Base-by-base conservation (phyloP, 2,888 invertebrate genomes). In the Drosophila mettleri region DNA sequence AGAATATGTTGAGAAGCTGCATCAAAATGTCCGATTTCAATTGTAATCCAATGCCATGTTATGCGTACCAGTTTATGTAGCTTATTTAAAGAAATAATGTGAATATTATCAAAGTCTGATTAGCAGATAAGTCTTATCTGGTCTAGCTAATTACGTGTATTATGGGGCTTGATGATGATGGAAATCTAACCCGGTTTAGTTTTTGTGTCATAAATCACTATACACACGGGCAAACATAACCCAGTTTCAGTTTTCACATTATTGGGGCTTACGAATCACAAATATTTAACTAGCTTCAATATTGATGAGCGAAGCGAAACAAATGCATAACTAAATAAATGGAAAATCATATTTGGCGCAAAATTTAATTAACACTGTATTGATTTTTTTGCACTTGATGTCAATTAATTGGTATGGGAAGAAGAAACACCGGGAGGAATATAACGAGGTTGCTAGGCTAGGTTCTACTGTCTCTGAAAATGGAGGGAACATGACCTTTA, bases 281-380 rank as follows among this genome's bases (percentile, higher is more conserved):
- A 58, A 73, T 41, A 73, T 61, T 67, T 12, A 54, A 49, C 29
- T 7, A 31, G 36, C 27, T 41, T 54, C n/a, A 51, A 53, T 54
- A 31, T 65, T 58, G 20, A 33, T 58, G 52, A 39, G 33, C 24
- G 46, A 34, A 51, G 54, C 36, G 34, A 45, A 45, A 31, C 38
- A 53, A 58, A 34, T 59, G 48, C 52, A 78, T 67, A 36, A 61
- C 41, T 49, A 45, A 57, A 43, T 49, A 36, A 57, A 43, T 52
- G 12, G 45, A 29, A 34, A 62, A 74, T 55, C 65, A 67, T 55
- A 70, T 81, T 85, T 74, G 63, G 36, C 59, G 62, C 64, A 39
- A 71, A 69, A 82, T 73, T 86, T 41, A 73, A 82, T 83, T 73
- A 83, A 80, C 70, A 78, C 57, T 27, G 31, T 85, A 83, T 86